phyloP scores from a whole-genome alignment of 2,113 vertebrate species.

The Tachysurus fulvidraco region DNA sequence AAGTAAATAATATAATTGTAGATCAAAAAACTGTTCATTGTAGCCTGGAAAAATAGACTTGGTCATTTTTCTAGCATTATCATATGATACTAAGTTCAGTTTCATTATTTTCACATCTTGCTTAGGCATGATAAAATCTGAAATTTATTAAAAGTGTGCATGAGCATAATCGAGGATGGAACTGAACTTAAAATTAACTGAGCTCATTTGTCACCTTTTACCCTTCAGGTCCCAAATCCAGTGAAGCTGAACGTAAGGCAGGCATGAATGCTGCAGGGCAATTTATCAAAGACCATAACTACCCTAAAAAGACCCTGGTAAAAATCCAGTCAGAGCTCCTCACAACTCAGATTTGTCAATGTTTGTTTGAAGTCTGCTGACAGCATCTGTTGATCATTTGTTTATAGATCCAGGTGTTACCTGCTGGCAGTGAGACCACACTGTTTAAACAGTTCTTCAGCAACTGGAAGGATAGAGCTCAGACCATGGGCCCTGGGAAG shows the following conservation, averaged over 20 bases:
- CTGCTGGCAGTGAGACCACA: conserved; percentile 66
- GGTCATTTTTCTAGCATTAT: not conserved
- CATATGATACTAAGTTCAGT: not conserved
- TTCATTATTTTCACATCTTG: not conserved
- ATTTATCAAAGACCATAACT: conserved; percentile 68
- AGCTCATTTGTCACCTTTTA: not conserved
- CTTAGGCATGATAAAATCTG: not conserved
- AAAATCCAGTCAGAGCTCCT: not conserved
- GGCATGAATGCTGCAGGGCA: conserved; percentile 60
- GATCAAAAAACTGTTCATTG: not conserved
- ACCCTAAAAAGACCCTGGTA: conserved; percentile 68
- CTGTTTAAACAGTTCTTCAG: conserved; percentile 77
- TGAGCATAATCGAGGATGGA: too few relatives aligned
- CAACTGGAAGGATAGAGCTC: conserved; percentile 71
- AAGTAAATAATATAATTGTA: not conserved
- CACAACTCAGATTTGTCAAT: not conserved
- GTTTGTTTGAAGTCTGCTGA: not conserved
- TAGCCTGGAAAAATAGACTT: not conserved
- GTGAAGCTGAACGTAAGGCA: conserved; percentile 61
- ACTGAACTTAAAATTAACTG: not conserved
- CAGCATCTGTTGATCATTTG: conserved; percentile 1
- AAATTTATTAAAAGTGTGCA: not conserved
- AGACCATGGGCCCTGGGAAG: conserved; percentile 64
- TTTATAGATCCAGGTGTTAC: conserved; percentile 68
- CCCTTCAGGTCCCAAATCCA: conserved; percentile 62